Evolutionary conservation across 2,797 vertebrate species (phyloP).

Genomic region (Catostomus latipinnis): DNA sequence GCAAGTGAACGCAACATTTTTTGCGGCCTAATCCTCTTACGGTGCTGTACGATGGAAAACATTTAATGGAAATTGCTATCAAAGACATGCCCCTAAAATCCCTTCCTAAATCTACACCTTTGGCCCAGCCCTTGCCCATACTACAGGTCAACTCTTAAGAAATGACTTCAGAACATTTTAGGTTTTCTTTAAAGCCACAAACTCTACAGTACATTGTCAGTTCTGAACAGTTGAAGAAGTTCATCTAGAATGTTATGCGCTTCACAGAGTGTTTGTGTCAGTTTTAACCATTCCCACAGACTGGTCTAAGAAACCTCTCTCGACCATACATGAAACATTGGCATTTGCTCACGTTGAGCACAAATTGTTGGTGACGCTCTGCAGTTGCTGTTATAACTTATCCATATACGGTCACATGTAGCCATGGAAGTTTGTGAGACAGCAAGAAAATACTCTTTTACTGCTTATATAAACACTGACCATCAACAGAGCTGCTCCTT

Average conservation of each 20-base stretch:
- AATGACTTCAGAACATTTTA: too few relatives aligned
- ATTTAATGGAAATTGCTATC: too few relatives aligned
- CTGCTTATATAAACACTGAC: constrained; percentile 77
- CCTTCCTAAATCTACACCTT: too few relatives aligned
- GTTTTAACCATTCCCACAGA: background rate
- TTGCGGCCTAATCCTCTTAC: too few relatives aligned
- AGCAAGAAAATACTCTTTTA: constrained; percentile 73
- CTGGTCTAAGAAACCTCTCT: background rate
- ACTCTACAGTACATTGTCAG: background rate
- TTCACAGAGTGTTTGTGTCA: background rate
- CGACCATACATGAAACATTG: background rate
- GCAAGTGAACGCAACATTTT: too few relatives aligned
- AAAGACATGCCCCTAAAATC: too few relatives aligned
- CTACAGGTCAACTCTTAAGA: too few relatives aligned
- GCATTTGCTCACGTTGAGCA: constrained; percentile 7
- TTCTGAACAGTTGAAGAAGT: background rate
- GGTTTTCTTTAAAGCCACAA: background rate
- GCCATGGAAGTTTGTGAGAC: constrained; percentile 63
- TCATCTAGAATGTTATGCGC: background rate
- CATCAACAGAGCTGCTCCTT: constrained; percentile 31
- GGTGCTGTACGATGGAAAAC: too few relatives aligned
- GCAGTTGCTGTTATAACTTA: constrained; percentile 63
- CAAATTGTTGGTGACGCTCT: constrained; percentile 58
- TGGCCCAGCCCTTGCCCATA: too few relatives aligned
- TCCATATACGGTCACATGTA: constrained; percentile 81